These are phyloP conservation scores for Ganaspis brasiliensis DNA, from an alignment of 2,888 invertebrate species.

Conservation along the genomic window DNA sequence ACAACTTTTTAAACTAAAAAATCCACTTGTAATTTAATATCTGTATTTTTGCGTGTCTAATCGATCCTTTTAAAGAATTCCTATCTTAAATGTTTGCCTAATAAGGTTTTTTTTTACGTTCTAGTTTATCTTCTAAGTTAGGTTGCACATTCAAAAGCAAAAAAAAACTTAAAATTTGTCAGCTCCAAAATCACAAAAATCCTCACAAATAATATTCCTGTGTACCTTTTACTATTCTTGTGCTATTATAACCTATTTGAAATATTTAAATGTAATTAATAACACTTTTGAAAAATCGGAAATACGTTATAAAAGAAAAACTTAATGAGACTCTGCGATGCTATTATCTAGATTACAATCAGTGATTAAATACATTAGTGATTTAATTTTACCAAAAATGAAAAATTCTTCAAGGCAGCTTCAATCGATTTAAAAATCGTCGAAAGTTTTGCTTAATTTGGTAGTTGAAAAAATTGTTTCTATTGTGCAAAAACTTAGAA, in stretches of 20 bases:
- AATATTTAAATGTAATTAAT: background rate
- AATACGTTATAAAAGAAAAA: no score
- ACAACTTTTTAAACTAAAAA: background rate
- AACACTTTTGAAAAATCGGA: background rate
- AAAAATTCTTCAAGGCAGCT: slow-evolving; percentile 1
- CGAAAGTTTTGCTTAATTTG: background rate
- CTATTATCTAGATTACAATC: no score
- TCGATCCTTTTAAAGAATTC: background rate
- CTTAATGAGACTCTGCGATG: no score
- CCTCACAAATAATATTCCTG: background rate
- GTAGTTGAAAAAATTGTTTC: background rate
- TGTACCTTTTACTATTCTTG: background rate
- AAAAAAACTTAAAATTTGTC: background rate
- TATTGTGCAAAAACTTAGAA: background rate
- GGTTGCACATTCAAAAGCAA: background rate
- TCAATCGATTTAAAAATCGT: background rate
- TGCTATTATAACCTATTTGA: background rate
- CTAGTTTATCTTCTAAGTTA: slow-evolving; percentile 8
- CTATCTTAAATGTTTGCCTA: background rate
- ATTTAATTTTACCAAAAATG: slow-evolving; percentile 8
- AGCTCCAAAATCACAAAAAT: background rate
- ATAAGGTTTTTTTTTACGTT: slow-evolving; percentile 4
- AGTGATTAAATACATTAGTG: background rate
- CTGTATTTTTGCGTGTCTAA: background rate
- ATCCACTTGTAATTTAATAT: background rate